Evolutionary conservation across 1,140 invertebrate genomes (phyloP).

Genomic region (Drosophila erecta): DNA sequence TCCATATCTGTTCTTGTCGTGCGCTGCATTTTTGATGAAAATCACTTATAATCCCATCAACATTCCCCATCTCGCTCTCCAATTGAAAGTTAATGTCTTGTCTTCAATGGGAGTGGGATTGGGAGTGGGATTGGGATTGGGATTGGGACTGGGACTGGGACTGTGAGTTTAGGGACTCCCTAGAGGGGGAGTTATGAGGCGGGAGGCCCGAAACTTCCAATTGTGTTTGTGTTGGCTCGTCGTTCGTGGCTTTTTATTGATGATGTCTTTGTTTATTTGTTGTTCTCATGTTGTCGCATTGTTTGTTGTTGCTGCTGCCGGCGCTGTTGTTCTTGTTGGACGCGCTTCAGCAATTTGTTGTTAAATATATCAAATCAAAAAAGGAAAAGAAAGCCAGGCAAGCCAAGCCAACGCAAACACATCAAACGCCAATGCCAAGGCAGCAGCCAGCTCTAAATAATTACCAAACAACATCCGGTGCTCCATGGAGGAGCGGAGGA

Average conservation of each 20-base stretch:
- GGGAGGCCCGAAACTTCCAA: conserved; percentile 32
- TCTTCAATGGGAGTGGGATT: conserved; percentile 22
- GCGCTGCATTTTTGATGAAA: conserved; percentile 81
- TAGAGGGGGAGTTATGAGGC: conserved; percentile 6
- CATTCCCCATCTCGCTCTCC: conserved; percentile 72
- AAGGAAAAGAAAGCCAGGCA: conserved; percentile 8
- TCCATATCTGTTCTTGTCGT: conserved; percentile 65
- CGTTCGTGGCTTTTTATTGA: conserved; percentile 71
- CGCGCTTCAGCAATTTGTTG: conserved; percentile 80
- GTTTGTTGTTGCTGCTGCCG: conserved; percentile 67
- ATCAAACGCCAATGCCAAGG: conserved; percentile 70
- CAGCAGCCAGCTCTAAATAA: conserved; percentile 73
- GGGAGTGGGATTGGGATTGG: too few relatives aligned
- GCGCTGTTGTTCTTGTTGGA: conserved; percentile 68
- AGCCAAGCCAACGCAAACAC: conserved; percentile 64
- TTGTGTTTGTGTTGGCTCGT: conserved; percentile 44
- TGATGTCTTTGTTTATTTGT: conserved; percentile 81
- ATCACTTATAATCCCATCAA: conserved; percentile 82
- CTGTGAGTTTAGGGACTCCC: background rate
- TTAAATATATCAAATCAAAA: conserved; percentile 55
- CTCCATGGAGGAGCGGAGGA: conserved; percentile 64
- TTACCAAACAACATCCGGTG: conserved; percentile 80
- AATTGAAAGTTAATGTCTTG: conserved; percentile 75
- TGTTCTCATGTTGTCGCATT: conserved; percentile 76
- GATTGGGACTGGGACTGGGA: background rate